Evolutionary conservation across 2,797 vertebrate genomes (phyloP).

Genomic region (Petrocephalus sullivani): DNA sequence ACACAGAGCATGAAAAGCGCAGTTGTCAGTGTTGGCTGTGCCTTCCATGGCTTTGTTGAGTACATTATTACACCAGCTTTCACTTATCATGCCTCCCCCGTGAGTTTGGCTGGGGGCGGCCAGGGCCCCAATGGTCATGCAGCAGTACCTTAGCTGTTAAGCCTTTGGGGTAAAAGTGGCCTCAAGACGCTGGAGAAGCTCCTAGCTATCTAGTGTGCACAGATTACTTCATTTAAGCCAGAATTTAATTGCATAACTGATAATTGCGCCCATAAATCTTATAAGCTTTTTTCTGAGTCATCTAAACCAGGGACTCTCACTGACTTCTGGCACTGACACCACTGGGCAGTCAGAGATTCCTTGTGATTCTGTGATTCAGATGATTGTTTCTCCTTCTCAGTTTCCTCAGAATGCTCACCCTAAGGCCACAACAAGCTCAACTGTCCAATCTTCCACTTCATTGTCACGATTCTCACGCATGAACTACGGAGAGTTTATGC

Average conservation of each 20-base stretch:
- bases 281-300: neutral
- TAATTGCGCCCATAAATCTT: neutral
- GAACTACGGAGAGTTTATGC: neutral
- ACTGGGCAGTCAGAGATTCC: slow-evolving; percentile 31
- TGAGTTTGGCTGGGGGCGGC: slow-evolving; percentile 24
- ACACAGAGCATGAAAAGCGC: neutral
- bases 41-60: slow-evolving; percentile 25
- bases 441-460: slow-evolving; percentile 55
- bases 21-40: neutral
- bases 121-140: slow-evolving; percentile 30
- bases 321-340: neutral
- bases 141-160: slow-evolving; percentile 12
- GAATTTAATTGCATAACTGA: neutral
- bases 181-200: neutral
- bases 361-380: neutral
- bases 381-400: slow-evolving; percentile 49
- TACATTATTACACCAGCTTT: slow-evolving; percentile 35
- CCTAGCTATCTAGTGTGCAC: too few relatives aligned
- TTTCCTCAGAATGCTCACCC: slow-evolving; percentile 60
- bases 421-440: slow-evolving; percentile 63
- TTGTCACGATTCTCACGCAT: neutral
- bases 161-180: neutral
- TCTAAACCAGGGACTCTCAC: neutral
- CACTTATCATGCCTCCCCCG: slow-evolving; percentile 25
- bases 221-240: neutral